Percentiles rank a stretch among this genome's conserved stretches.
Conservation (phyloP, 2,888 invertebrate genomes). For the Epistrophe grossulariae region DNA sequence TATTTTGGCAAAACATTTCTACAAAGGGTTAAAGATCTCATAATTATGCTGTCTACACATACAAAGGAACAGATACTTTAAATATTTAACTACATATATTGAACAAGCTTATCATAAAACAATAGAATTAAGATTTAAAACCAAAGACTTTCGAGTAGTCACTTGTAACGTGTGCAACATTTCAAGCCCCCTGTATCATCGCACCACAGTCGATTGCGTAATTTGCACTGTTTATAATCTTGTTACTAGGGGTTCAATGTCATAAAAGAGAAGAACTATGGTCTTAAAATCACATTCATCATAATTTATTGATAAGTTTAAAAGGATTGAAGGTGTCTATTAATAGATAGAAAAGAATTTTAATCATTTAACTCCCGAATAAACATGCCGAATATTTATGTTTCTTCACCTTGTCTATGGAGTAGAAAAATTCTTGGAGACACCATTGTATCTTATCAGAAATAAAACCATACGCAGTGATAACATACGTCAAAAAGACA, state of each 20-base stretch:
- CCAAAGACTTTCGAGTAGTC: slow-evolving; percentile 43
- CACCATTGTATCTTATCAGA: slow-evolving; percentile 62
- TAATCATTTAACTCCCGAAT: neutral
- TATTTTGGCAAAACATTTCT: neutral
- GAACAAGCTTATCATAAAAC: slow-evolving; percentile 24
- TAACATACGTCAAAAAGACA: slow-evolving; percentile 56
- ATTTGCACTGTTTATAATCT: slow-evolving; percentile 18
- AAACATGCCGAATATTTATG: slow-evolving; percentile 39
- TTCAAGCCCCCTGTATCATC: slow-evolving; percentile 13
- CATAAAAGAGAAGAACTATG: neutral
- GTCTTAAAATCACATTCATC: slow-evolving; percentile 15
- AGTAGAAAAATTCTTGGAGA: slow-evolving; percentile 30
- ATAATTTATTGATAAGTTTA: neutral
- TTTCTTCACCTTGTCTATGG: neutral
- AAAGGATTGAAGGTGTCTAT: slow-evolving; percentile 53
- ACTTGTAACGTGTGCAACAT: slow-evolving; percentile 53
- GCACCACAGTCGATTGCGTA: slow-evolving; percentile 28
- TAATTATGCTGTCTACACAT: slow-evolving; percentile 2
- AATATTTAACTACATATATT: slow-evolving; percentile 30
- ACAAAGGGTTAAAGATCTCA: slow-evolving; percentile 40
- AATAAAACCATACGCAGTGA: slow-evolving; percentile 39
- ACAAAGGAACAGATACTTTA: neutral
- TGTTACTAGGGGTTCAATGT: slow-evolving; percentile 47
- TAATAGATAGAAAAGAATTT: slow-evolving; percentile 12
- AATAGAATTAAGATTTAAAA: slow-evolving; percentile 36